Evolutionary conservation across 37 sponge, comb jelly and placozoan genomes (phyloP), one percentile per base, ranked within the genome.

Genomic region (Amphimedon queenslandica): DNA sequence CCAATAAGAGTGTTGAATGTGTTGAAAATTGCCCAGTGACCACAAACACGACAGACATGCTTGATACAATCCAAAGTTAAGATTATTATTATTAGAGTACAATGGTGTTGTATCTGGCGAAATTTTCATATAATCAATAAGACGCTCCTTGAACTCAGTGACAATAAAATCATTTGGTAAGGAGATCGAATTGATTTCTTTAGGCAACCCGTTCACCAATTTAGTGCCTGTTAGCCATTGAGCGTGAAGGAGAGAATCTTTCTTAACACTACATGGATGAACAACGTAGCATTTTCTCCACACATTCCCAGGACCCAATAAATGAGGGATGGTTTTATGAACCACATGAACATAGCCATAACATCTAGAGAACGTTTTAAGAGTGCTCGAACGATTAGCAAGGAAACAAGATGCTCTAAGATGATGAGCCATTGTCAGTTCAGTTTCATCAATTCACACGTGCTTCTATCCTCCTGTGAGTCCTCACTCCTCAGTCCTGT

Each of bases 251-350:
- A 86, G 72, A 3, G 88, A 79, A 18, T 71, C 69, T n/a, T 37
- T 4, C 16, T 40, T 68, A 35, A 72, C 63, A 21, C 75, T 77
- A 38, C 24, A 42, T 5, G 89, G 88, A 40, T 84, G 77, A 0
- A 92, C 88, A 24, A 77, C 47, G 69, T 75, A 80, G 61, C 88
- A 92, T 43, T 84, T 92, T 30, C 93, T 74, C 93, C 93, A 92
- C 3, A 65, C 61, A 37, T 70, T 32, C 8, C 81, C 72, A 29
- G 84, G 82, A 23, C 93, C 93, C 2, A 92, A 71, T 2, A 87
- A 47, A 65, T 92, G 93, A 69, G 93, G 93, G 2, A 30, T 42
- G 66, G 57, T 87, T 72, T 83, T 83, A 41, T 77, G 72, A 10
- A 72, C 69, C 13, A 79, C 77, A 69, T 91, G 92, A 4, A 77